Evolutionary conservation across 2,113 vertebrate genomes (phyloP).

Genomic region (Porphyrio hochstetteri): DNA sequence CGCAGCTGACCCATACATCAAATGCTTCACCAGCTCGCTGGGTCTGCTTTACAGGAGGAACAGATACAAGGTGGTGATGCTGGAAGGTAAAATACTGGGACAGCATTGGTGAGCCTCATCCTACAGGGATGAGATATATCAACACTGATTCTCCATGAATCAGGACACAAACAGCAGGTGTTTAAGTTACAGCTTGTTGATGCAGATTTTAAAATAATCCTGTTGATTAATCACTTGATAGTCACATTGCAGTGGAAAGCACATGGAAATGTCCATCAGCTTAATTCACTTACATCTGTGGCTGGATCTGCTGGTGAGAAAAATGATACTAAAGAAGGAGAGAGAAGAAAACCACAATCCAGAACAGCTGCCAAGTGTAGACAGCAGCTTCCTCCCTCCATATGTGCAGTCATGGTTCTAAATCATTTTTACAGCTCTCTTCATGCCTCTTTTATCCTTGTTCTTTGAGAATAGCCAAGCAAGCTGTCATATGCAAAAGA

Average conservation of each 20-base stretch:
- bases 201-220: background rate
- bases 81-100: background rate
- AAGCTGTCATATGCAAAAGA: background rate
- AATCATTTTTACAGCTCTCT: background rate
- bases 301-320: background rate
- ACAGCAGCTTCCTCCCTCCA: background rate
- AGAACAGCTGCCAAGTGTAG: background rate
- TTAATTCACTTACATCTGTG: background rate
- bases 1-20: background rate
- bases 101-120: background rate
- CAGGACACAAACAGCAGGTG: background rate
- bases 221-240: background rate
- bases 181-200: background rate
- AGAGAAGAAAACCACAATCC: background rate
- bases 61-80: fast-evolving
- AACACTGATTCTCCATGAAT: background rate
- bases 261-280: background rate
- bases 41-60: background rate
- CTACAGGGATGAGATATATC: background rate
- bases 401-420: background rate
- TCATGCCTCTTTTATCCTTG: background rate
- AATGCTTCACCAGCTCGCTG: background rate
- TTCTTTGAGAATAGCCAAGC: background rate
- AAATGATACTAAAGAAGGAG: background rate
- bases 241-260: background rate